Base-by-base conservation (phyloP, 2,113 vertebrate species). In the Cochlearius cochlearius region DNA sequence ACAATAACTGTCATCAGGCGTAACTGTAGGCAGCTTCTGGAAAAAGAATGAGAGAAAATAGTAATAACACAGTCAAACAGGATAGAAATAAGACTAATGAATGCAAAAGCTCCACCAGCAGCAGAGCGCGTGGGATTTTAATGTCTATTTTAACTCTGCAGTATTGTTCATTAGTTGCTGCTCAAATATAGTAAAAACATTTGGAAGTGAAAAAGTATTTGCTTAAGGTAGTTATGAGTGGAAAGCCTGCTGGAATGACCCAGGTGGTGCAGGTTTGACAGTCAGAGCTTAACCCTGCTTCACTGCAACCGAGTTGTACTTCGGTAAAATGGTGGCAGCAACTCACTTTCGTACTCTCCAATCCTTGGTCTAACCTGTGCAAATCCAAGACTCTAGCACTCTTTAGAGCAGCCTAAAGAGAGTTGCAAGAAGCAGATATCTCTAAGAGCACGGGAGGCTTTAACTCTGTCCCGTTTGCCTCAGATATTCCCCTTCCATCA, bases 241-340 rank as follows among this genome's bases (percentile, higher is more conserved):
- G 55, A 92, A 92, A 84, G 15, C 34, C 17, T 64, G 7, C 3
- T 90, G 68, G 49, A 94, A 83, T 59, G 11, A 49, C 55, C 23
- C 4, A 6, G 19, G 7, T 71, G 43, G 23, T 67, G 4, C 1
- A 3, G 41, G 26, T 55, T 82, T 62, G 49, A 21, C 21, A 64
- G 3, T 41, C 39, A 68, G 67, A 77, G 5, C 19, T 91, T 75
- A 85, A 81, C 3, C 11, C 16, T 88, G 59, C 30, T 50, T 21
- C 0, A 2, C 6, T 2, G 3, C 11, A 59, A 10, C 6, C 4
- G 3, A 75, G 30, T 15, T 27, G 0, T 1, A 1, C 15, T 80
- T 87, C 0, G 0, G 8, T 82, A 66, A 75, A 88, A 66, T 9
- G 18, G 10, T 63, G n/a, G 7, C 30, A 77, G 4, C 29, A 67